Evolutionary conservation across 2,888 invertebrate genomes (phyloP), one percentile per base, ranked within the genome.

Genomic region (Aspidiotus destructor): DNA sequence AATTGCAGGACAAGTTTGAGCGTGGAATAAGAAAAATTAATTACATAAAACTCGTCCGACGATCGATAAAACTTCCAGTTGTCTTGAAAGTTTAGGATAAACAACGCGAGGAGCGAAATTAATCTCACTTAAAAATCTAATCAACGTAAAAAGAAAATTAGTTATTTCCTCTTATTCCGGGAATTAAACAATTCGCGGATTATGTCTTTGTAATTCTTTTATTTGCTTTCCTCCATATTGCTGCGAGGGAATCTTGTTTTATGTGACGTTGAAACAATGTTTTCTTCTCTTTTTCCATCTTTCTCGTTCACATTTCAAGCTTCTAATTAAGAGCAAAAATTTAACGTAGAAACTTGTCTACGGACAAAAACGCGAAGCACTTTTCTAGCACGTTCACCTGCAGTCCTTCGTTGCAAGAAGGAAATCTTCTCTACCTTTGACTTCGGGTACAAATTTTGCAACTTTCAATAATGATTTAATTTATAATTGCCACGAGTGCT

Each of bases 121-220:
- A 63, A 63, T 63, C 63, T 63, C 63, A 63, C 63, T 63, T 63
- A 63, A 63, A 63, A 63, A 63, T 63, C 63, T 63, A 63, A 63
- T 63, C 63, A 63, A 63, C 63, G 63, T 63, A 63, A 63, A 28
- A 63, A 63, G 63, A 63, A 63, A 63, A 63, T 63, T 63, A 63
- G 63, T 54, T 63, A 63, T 63, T 63, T 63, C 53, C 53, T 54
- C 28, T 28, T 28, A 28, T 28, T 28, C 54, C 55, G 17, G 48
- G 48, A 48, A n/a, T 48, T 48, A 48, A 54, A 63, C 54, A 63
- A 63, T 55, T 28, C 28, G 28, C 28, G 53, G 63, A 63, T 63
- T 63, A 63, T 63, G 63, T 63, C 63, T 63, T 53, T 63, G 41
- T 63, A 63, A 63, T 63, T 63, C 63, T 63, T 63, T 54, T 63